Evolutionary conservation across 2,113 vertebrate species (phyloP).

Genomic region (Indicator indicator): DNA sequence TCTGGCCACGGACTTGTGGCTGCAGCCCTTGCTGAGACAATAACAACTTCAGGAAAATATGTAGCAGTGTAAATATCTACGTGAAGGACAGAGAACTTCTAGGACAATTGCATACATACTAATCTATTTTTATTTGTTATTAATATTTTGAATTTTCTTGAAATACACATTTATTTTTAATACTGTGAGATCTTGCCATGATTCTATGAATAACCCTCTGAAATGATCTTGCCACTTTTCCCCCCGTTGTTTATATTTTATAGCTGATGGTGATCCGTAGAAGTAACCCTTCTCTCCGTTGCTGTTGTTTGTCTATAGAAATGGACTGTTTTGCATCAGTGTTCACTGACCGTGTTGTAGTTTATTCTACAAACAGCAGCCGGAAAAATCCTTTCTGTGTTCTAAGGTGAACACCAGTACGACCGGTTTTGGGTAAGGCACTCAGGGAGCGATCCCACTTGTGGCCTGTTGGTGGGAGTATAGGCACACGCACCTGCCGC

Average conservation of each 20-base stretch:
- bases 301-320: not conserved
- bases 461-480: slow-evolving; percentile 72
- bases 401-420: rapidly evolving
- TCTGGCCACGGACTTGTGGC: not conserved
- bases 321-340: rapidly evolving
- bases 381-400: not conserved
- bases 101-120: no score
- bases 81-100: not conserved
- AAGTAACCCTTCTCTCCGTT: not conserved
- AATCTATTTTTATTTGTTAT: not conserved
- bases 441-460: not conserved
- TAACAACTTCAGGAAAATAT: not conserved
- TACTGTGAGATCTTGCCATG: not conserved
- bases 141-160: not conserved
- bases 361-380: not conserved
- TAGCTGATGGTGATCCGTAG: not conserved
- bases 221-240: rapidly evolving
- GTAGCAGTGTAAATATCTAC: not conserved
- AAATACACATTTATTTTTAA: not conserved
- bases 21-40: not conserved
- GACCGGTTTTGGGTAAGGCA: rapidly evolving
- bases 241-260: not conserved
- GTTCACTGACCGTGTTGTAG: not conserved
- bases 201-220: rapidly evolving
- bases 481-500: slow-evolving; percentile 50